Conservation (phyloP, 2,113 vertebrate species). For the Otis tarda region DNA sequence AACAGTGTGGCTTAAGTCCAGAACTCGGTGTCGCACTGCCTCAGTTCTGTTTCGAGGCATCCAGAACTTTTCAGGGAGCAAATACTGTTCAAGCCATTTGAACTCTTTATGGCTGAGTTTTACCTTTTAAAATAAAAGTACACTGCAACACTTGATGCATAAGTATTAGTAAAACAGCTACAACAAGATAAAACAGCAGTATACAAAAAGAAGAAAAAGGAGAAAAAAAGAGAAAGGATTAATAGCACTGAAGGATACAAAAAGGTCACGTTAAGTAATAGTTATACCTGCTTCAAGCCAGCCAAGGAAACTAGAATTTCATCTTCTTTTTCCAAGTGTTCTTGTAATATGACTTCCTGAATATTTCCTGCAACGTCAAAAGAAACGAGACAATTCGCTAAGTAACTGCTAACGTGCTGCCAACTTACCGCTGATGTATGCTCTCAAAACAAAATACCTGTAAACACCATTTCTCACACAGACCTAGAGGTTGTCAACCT, state of each 20-base stretch:
- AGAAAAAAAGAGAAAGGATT: neutral
- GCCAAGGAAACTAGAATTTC: constrained; percentile 95
- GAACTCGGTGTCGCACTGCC: neutral
- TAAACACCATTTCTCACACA: neutral
- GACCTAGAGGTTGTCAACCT: neutral
- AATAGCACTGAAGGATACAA: neutral
- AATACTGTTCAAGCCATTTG: neutral
- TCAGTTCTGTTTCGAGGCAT: neutral
- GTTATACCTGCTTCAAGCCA: constrained; percentile 92
- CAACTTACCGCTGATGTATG: neutral
- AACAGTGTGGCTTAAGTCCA: neutral
- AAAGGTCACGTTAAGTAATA: neutral
- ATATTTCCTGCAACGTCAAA: constrained; percentile 86
- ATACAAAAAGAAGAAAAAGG: neutral
- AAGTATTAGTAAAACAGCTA: neutral
- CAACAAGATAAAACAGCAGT: neutral
- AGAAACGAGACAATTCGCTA: neutral
- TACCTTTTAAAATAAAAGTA: neutral
- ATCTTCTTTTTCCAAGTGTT: constrained; percentile 94
- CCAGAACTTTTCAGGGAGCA: neutral
- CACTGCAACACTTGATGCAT: neutral
- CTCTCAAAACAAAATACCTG: neutral
- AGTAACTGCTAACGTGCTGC: neutral
- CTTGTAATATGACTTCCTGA: constrained; percentile 95
- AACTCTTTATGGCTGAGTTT: neutral